A percentile compares a stretch with the other conserved stretches of the same genome.
Evolutionary conservation across 2,888 invertebrate genomes (phyloP).

Genomic region (Synanthedon formicaeformis): DNA sequence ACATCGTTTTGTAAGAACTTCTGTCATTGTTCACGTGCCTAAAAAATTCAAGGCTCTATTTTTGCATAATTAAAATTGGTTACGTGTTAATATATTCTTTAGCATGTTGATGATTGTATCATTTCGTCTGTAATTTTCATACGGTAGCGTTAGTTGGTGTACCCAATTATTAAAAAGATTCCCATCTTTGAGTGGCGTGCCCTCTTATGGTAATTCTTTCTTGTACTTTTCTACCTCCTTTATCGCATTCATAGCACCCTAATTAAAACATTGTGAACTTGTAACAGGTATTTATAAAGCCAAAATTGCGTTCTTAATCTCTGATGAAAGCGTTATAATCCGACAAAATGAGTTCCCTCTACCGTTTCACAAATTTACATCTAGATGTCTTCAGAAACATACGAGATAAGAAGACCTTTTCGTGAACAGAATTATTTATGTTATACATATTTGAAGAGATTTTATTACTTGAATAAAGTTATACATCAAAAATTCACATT

Average conservation of each 20-base stretch:
- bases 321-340: neutral
- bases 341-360: neutral
- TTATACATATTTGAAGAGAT: too few species aligned
- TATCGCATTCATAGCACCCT: slow-evolving; percentile 34
- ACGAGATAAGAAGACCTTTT: too few species aligned
- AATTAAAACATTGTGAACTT: slow-evolving; percentile 38
- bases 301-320: slow-evolving; percentile 3
- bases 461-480: too few species aligned
- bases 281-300: slow-evolving; percentile 15
- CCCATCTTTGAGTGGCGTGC: slow-evolving; percentile 47
- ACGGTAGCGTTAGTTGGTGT: slow-evolving; percentile 29
- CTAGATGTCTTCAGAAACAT: neutral
- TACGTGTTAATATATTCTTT: slow-evolving; percentile 47
- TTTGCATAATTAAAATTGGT: slow-evolving; percentile 48
- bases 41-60: slow-evolving; percentile 45
- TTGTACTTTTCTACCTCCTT: slow-evolving; percentile 31
- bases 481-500: too few species aligned
- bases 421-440: too few species aligned
- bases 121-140: slow-evolving; percentile 26
- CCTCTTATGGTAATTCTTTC: slow-evolving; percentile 45
- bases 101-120: slow-evolving; percentile 51
- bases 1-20: too few species aligned
- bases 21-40: neutral
- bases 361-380: neutral
- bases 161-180: slow-evolving; percentile 53